Percentiles rank a stretch among this genome's conserved stretches.
These are phyloP conservation scores for Drosophila tanythrix DNA, from an alignment of 2,888 invertebrate species.

Conservation along the genomic window DNA sequence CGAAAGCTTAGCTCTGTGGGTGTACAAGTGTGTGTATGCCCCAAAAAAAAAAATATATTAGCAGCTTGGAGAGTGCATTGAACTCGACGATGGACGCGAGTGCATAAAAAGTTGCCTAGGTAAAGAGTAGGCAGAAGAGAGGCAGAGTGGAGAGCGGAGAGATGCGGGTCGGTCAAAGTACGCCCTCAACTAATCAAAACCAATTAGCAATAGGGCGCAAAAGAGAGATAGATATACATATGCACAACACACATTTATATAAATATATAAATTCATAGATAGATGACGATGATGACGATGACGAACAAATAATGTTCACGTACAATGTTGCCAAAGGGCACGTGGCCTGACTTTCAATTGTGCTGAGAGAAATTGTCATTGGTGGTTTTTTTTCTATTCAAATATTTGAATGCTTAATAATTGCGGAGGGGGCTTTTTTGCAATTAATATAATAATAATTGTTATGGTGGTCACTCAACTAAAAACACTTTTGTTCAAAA, in stretches of 20 bases:
- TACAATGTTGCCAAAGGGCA: constrained; percentile 58
- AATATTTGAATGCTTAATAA: neutral
- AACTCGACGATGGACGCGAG: constrained; percentile 16
- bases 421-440: neutral
- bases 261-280: neutral
- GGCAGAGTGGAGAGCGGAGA: neutral
- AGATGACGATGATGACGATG: constrained; percentile 20
- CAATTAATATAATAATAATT: neutral
- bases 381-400: neutral
- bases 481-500: neutral
- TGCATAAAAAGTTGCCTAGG: constrained; percentile 26
- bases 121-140: neutral
- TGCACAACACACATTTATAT: constrained; percentile 8
- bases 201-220: constrained; percentile 69
- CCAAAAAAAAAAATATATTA: constrained; percentile 38
- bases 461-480: neutral
- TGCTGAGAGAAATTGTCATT: constrained; percentile 36
- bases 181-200: constrained; percentile 74
- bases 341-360: constrained; percentile 56
- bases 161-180: constrained; percentile 36
- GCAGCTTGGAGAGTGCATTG: constrained; percentile 33
- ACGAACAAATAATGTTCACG: constrained; percentile 36
- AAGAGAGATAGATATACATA: constrained; percentile 36
- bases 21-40: constrained; percentile 8
- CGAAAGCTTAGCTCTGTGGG: constrained; percentile 13